A percentile compares a stretch with the other conserved stretches of the same genome.
phyloP scores from a whole-genome alignment of 2,797 vertebrate species.

The Scolopax bukidnonensis region DNA sequence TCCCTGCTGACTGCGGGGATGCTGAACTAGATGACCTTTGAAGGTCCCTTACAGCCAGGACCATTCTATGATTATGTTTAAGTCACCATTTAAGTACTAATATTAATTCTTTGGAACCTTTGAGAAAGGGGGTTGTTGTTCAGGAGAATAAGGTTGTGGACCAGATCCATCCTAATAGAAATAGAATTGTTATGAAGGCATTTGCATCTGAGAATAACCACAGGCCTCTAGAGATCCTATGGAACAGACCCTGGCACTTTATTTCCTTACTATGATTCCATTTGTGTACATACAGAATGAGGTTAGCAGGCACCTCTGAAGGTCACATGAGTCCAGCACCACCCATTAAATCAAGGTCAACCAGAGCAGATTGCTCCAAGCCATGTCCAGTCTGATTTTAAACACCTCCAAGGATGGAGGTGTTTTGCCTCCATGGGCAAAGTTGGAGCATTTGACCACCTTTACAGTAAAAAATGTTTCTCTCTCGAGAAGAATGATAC shows the following conservation, averaged over 20 bases:
- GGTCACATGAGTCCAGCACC: rapidly evolving
- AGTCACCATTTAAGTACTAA: neutral
- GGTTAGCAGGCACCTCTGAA: neutral
- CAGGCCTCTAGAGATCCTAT: neutral
- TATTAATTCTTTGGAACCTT: neutral
- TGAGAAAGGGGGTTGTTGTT: neutral
- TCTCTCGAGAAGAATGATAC: neutral
- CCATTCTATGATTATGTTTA: neutral
- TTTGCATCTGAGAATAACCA: neutral
- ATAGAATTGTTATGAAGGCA: neutral
- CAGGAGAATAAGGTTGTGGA: neutral
- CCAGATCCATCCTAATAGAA: neutral
- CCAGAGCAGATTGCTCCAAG: neutral
- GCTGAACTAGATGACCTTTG: too few relatives aligned
- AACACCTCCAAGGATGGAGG: neutral
- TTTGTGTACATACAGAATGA: neutral
- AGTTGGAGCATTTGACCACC: neutral
- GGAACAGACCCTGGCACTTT: neutral
- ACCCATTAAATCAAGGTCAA: neutral
- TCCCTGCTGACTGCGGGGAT: too few relatives aligned
- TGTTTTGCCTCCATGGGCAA: neutral
- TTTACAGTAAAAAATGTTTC: neutral
- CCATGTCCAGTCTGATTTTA: neutral
- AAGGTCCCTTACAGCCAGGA: too few relatives aligned
- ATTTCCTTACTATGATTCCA: neutral